A percentile compares a stretch with the other conserved stretches of the same genome.
Evolutionary conservation across 2,797 vertebrate genomes (phyloP).

Genomic region (Parotocinclus haroldoi): DNA sequence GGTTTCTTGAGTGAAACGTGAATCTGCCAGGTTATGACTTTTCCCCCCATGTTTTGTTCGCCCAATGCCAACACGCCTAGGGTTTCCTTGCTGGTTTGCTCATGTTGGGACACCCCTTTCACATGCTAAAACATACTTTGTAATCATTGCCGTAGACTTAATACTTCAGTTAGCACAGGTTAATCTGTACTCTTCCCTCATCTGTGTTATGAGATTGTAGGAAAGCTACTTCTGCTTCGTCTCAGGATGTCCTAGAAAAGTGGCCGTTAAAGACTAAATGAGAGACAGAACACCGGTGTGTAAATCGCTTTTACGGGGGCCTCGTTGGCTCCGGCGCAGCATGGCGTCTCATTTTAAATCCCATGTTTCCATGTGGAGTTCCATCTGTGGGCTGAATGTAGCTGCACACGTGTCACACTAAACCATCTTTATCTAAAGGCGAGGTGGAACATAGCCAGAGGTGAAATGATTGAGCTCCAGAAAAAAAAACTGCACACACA

Average conservation of each 20-base stretch:
- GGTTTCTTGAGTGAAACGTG: too few relatives aligned
- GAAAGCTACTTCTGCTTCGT: conserved; percentile 19
- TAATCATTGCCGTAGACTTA: too few relatives aligned
- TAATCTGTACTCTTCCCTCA: too few relatives aligned
- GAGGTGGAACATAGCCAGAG: conserved; percentile 6
- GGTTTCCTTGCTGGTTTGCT: too few relatives aligned
- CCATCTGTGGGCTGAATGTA: conserved; percentile 27
- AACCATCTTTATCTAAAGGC: conserved; percentile 9
- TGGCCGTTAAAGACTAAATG: conserved; percentile 42
- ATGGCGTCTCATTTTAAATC: conserved; percentile 40
- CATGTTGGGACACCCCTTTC: too few relatives aligned
- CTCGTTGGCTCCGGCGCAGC: conserved; percentile 52
- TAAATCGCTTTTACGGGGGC: conserved; percentile 49
- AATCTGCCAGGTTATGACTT: too few relatives aligned
- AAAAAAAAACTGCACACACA: background rate
- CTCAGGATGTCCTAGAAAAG: conserved; percentile 36
- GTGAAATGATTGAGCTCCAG: background rate
- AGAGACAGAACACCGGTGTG: conserved; percentile 30
- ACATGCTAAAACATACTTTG: too few relatives aligned
- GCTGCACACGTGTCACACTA: conserved; percentile 43
- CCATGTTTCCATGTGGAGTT: conserved; percentile 31
- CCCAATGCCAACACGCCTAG: too few relatives aligned
- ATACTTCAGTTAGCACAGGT: too few relatives aligned
- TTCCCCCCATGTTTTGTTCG: too few relatives aligned
- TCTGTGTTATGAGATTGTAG: background rate